Conservation (phyloP, 1,140 invertebrate species). For the Zaprionus vittiger region DNA sequence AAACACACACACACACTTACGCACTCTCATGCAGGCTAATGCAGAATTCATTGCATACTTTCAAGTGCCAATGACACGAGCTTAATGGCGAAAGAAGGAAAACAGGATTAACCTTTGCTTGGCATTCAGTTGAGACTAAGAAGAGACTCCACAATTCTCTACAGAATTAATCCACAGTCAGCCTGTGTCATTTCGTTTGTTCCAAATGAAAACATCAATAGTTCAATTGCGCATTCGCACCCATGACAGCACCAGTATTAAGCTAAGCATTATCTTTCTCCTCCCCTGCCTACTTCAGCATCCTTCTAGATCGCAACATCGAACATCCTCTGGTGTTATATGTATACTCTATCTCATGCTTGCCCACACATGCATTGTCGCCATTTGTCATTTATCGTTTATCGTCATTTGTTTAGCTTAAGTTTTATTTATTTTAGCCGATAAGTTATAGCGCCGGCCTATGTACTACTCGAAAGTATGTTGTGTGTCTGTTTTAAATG, state of each 20-base stretch:
- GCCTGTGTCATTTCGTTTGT: conserved; percentile 16
- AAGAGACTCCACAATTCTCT: not conserved
- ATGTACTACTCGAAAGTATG: conserved; percentile 52
- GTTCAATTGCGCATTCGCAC: conserved; percentile 36
- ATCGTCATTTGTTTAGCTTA: conserved; percentile 55
- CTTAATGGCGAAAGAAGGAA: not conserved
- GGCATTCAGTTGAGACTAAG: too few species aligned
- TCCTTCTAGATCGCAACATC: not conserved
- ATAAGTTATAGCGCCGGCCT: conserved; percentile 36
- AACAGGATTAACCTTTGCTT: not conserved
- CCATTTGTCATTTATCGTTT: conserved; percentile 50
- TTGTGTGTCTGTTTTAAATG: conserved; percentile 55
- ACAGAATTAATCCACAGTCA: not conserved
- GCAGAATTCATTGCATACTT: conserved; percentile 57
- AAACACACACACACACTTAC: conserved; percentile 32
- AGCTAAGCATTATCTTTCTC: conserved; percentile 41
- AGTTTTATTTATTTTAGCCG: conserved; percentile 77
- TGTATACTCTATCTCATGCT: conserved; percentile 30
- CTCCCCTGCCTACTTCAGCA: not conserved
- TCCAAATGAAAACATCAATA: conserved; percentile 16
- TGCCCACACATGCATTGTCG: conserved; percentile 54
- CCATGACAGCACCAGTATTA: conserved; percentile 60
- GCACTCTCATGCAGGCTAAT: conserved; percentile 32
- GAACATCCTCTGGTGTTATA: conserved; percentile 33
- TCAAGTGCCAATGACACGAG: conserved; percentile 34